A percentile compares a stretch with the other conserved stretches of the same genome.
These are phyloP conservation scores for Meteorus cinctellus DNA, from an alignment of 2,888 invertebrate species.

Conservation along the genomic window DNA sequence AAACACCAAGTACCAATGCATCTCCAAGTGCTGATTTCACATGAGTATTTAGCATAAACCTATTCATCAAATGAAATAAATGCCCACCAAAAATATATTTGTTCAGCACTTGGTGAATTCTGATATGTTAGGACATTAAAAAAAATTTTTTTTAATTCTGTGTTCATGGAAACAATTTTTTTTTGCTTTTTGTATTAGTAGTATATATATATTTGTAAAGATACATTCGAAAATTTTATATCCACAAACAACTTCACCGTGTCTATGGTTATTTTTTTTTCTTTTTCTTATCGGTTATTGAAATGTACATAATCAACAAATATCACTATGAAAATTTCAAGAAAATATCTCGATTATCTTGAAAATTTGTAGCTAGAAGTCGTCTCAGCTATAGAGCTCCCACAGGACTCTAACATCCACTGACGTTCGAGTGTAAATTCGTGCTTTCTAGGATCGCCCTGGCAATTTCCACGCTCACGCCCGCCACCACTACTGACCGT, in stretches of 20 bases:
- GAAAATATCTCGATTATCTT: constrained; percentile 19
- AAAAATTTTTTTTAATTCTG: too few species aligned
- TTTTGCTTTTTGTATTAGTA: too few species aligned
- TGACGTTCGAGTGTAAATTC: constrained; percentile 62
- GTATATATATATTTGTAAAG: too few species aligned
- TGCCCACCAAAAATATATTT: too few species aligned
- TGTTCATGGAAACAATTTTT: too few species aligned
- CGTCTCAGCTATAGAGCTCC: constrained; percentile 37
- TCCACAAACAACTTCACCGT: too few species aligned
- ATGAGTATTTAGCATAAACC: constrained; percentile 15
- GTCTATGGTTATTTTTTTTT: too few species aligned
- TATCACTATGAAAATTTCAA: constrained; percentile 19
- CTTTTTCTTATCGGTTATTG: too few species aligned
- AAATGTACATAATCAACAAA: neutral
- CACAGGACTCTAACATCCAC: constrained; percentile 33
- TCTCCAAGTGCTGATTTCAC: constrained; percentile 71
- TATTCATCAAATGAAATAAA: too few species aligned
- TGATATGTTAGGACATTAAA: too few species aligned
- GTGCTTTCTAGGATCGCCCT: constrained; percentile 46
- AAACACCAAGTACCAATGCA: constrained; percentile 65
- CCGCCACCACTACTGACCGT: constrained; percentile 64
- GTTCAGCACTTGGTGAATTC: too few species aligned
- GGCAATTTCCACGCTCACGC: constrained; percentile 24
- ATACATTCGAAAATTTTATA: too few species aligned
- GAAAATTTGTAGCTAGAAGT: constrained; percentile 25